These are phyloP conservation scores for Aix galericulata DNA, from an alignment of 2,113 vertebrate genomes.

Conservation along the genomic window DNA sequence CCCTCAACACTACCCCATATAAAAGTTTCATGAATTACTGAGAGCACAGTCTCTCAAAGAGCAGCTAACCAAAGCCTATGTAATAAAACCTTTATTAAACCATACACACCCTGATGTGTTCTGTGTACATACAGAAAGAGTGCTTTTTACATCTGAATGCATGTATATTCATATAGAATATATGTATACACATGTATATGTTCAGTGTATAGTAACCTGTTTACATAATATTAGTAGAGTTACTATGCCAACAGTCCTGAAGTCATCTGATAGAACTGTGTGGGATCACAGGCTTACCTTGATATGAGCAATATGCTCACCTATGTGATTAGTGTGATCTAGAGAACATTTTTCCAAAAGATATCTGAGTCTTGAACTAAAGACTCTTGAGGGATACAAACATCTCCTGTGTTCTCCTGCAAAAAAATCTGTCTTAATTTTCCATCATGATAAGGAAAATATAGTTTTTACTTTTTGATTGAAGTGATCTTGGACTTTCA, in stretches of 20 bases:
- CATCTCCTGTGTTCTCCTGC: neutral
- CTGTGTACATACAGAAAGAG: neutral
- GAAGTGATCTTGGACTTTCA: neutral
- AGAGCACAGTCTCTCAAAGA: neutral
- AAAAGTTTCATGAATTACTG: neutral
- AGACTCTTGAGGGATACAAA: neutral
- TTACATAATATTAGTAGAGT: neutral
- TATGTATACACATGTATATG: accelerated
- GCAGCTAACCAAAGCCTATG: neutral
- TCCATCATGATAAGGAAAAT: neutral
- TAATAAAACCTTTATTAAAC: neutral
- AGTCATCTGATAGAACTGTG: neutral
- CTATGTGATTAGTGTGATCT: neutral
- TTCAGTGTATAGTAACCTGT: accelerated
- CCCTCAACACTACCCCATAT: neutral
- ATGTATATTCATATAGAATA: no score
- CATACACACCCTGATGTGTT: neutral
- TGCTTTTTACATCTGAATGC: accelerated
- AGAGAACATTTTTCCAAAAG: neutral
- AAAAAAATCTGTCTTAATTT: neutral
- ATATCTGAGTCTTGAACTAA: neutral
- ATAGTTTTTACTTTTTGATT: neutral
- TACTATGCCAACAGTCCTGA: neutral
- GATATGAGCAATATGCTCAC: accelerated
- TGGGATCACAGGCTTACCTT: neutral